phyloP scores from a whole-genome alignment of 2,113 vertebrate species.

The Arvicanthis niloticus region DNA sequence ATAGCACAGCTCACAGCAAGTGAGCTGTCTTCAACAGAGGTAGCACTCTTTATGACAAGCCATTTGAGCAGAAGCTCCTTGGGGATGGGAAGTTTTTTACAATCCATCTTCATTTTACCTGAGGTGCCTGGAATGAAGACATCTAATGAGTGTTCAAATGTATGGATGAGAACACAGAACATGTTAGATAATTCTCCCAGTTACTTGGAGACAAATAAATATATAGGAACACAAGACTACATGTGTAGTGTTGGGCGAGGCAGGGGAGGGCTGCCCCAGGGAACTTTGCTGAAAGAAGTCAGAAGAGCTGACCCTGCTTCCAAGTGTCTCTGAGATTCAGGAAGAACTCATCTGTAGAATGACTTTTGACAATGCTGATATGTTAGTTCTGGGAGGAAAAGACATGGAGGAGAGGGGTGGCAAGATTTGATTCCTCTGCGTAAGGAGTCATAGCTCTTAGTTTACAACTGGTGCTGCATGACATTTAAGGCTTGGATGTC shows the following conservation, averaged over 20 bases:
- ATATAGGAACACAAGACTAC: no score
- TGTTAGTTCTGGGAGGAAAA: conserved; percentile 10
- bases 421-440: not conserved
- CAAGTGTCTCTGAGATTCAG: not conserved
- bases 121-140: not conserved
- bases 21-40: not conserved
- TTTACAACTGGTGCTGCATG: not conserved
- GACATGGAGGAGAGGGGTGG: not conserved
- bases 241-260: not conserved
- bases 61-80: not conserved
- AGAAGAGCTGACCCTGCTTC: not conserved
- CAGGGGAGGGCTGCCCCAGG: rapidly evolving
- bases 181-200: not conserved
- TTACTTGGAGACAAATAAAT: no score
- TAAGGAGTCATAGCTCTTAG: not conserved
- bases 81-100: not conserved
- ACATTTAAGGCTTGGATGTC: not conserved
- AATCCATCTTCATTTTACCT: not conserved
- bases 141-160: not conserved
- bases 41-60: rapidly evolving
- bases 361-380: conserved; percentile 5
- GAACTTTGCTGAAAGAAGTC: not conserved
- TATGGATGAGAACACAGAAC: not conserved
- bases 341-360: not conserved
- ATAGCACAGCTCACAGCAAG: not conserved